These are phyloP conservation scores for Onchidella celtica DNA, from an alignment of 2,888 invertebrate genomes.

Conservation along the genomic window DNA sequence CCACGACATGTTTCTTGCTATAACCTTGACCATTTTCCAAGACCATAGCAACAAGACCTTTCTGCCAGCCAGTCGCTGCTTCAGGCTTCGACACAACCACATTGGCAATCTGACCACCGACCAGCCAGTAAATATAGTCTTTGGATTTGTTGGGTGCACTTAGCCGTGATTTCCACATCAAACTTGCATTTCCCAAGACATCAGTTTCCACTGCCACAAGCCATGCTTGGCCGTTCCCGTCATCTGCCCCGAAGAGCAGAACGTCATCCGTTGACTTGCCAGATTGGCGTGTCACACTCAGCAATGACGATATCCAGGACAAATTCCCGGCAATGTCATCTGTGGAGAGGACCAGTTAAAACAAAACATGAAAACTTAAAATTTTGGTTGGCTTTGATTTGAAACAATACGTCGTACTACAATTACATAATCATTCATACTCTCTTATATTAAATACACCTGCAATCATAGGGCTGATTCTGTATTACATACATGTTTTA, in stretches of 20 bases:
- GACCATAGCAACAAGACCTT: not conserved
- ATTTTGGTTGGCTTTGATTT: too few species aligned
- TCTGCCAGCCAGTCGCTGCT: not conserved
- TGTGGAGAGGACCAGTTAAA: too few species aligned
- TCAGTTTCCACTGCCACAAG: not conserved
- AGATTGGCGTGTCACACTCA: not conserved
- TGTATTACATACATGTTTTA: too few species aligned
- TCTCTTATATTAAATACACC: too few species aligned
- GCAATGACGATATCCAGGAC: not conserved
- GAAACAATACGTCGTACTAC: too few species aligned
- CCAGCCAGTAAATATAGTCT: not conserved
- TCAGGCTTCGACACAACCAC: not conserved
- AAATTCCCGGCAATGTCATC: not conserved
- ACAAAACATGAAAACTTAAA: too few species aligned
- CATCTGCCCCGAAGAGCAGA: not conserved
- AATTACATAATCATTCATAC: too few species aligned
- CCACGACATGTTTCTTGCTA: not conserved
- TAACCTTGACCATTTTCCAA: not conserved
- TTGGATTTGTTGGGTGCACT: not conserved
- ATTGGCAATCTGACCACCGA: not conserved
- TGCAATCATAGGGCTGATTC: too few species aligned
- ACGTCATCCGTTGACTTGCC: not conserved
- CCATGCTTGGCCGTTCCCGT: not conserved
- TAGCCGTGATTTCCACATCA: not conserved
- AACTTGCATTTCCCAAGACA: not conserved